Base-by-base conservation (phyloP, 1,140 invertebrate genomes). In the Calosoma granatense region DNA sequence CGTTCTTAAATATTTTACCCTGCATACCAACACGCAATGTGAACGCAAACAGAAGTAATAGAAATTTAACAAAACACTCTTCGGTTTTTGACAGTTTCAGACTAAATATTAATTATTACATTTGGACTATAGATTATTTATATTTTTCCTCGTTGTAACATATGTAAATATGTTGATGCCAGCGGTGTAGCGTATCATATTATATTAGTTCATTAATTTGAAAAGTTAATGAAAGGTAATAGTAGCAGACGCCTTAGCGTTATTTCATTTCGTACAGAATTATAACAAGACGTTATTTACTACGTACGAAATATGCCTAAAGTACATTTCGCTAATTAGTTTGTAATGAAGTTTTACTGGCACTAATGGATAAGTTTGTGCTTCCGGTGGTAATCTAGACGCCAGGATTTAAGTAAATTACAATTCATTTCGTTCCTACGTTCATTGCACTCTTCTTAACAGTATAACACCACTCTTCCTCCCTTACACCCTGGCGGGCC, bases 321-420 rank as follows among this genome's bases (percentile, higher is more conserved):
- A 9, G 41, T 47, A 47, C 41, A 47, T 47, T 47, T 17, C 17
- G 41, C 41, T 47, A 47, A 47, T 47, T 47, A 47, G 9, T 12
- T 47, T 17, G 15, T 47, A 47, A 47, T 47, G 41, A 47, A 47
- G 41, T 47, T 47, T 47, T 47, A 47, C 41, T 47, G 41, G 41
- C 41, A 47, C 15, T 47, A 47, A 47, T 47, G 41, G 41, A 47
- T 47, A 47, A 47, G 41, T 47, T 47, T 47, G 17, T 17, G 15
- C 41, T 47, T 47, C 15, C 41, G 6, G 41, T 17, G 41, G 41
- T 47, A 47, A 47, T 47, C 15, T 47, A 36, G 26, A 47, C 3
- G 15, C 41, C 17, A 4, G 3, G 15, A 47, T 47, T 47, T 47
- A 47, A 47, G 41, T 47, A 47, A 47, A 47, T 47, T 47, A 47